Conservation (phyloP, 2,888 invertebrate genomes). For the Didymodactylos carnosus region DNA sequence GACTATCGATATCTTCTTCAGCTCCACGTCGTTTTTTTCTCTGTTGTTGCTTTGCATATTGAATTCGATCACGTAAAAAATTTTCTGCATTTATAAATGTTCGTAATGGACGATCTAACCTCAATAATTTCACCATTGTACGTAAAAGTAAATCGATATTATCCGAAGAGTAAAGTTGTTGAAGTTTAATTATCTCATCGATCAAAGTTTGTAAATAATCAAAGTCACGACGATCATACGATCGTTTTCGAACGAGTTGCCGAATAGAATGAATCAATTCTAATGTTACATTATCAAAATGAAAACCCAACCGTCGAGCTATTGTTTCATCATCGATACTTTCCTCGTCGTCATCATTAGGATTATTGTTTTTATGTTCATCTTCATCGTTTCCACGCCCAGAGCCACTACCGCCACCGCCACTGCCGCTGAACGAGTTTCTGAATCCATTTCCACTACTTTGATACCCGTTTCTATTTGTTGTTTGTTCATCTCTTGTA, state of each 20-base stretch:
- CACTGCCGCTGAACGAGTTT: neutral
- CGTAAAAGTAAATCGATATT: neutral
- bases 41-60: no score
- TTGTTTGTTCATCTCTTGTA: no score
- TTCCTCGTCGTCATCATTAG: neutral
- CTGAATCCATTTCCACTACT: no score
- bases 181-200: neutral
- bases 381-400: neutral
- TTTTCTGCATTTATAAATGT: neutral
- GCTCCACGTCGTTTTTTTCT: no score
- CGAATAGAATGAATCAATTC: neutral
- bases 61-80: neutral
- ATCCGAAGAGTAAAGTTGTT: neutral
- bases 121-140: neutral
- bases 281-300: neutral
- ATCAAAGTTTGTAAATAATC: neutral
- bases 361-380: neutral
- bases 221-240: neutral
- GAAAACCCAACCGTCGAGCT: neutral
- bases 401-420: neutral
- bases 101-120: neutral
- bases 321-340: neutral
- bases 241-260: neutral
- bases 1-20: no score
- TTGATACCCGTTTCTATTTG: no score